Evolutionary conservation across 2,113 vertebrate genomes (phyloP).

Genomic region (Naja naja): DNA sequence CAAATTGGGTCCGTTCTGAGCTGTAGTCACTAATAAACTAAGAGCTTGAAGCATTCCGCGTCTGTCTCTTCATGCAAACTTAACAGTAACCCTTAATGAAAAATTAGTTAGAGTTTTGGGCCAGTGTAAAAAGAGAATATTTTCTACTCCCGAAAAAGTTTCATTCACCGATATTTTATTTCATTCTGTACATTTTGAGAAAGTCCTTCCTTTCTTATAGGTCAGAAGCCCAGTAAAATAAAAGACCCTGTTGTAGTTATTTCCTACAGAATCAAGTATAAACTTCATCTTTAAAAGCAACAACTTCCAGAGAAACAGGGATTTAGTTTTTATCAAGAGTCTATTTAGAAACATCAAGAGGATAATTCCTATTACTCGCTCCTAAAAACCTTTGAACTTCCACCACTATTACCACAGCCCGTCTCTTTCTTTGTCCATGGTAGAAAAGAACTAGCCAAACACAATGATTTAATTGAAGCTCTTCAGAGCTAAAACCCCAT

Average conservation of each 20-base stretch:
- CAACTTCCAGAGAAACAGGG: slow-evolving; percentile 13
- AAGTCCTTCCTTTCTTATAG: neutral
- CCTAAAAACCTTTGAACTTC: slow-evolving; percentile 30
- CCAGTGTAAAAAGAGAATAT: neutral
- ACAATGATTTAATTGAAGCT: neutral
- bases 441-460: slow-evolving; percentile 10
- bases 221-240: neutral
- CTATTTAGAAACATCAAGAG: slow-evolving; percentile 2
- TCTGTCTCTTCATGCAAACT: too few relatives aligned
- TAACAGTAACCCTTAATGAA: neutral
- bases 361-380: slow-evolving; percentile 16
- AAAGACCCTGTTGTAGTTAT: neutral
- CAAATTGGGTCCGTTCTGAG: too few relatives aligned
- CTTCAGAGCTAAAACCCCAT: neutral
- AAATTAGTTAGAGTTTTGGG: neutral
- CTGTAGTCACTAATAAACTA: too few relatives aligned
- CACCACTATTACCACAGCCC: neutral
- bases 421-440: neutral
- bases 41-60: too few relatives aligned
- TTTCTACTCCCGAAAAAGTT: neutral
- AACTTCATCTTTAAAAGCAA: slow-evolving; percentile 17
- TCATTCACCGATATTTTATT: neutral
- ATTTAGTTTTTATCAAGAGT: slow-evolving; percentile 21
- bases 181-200: neutral
- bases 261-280: neutral